Evolutionary conservation across 2,797 vertebrate genomes (phyloP), one percentile per base, ranked within the genome.

Genomic region (Gephyroberyx darwinii): DNA sequence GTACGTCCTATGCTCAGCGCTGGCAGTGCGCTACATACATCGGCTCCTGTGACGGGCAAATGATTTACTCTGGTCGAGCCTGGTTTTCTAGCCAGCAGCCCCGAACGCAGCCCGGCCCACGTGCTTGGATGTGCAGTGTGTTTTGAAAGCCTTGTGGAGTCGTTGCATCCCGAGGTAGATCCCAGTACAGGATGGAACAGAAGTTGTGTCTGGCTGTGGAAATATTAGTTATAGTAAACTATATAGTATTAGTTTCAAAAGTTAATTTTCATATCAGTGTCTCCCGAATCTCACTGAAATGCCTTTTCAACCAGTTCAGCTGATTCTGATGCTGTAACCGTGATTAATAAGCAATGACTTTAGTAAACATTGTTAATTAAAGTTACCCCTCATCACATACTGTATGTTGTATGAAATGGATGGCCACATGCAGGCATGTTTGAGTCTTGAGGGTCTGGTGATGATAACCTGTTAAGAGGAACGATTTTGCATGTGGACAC

Each of bases 121-220:
- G 5, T 1, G 1, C 52, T 62, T 39, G 13, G 58, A 56, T 71
- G 57, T n/a, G 39, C 10, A 14, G 35, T 10, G 22, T 78, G 61
- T 78, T 57, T 52, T 20, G 30, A 56, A 72, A 73, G 68, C 69
- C 70, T n/a, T 20, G 59, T 60, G 14, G 20, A 77, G 60, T 62
- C n/a, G 58, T 72, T 12, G 13, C 10, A 13, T 41, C 39, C 10
- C 4, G 67, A 79, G 64, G 56, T 5, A 20, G 37, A 67, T 80
- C 75, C 70, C 68, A 80, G 75, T 2, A 50, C 33, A 63, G 76
- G 80, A 63, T 57, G 71, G 79, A 62, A 72, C 71, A 50, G 58
- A 59, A 71, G 70, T 69, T 2, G 39, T 4, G 80, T 78, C 72
- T 57, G 77, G 68, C 68, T 73, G 74, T 65, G 63, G 71, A 75